Base-by-base conservation (phyloP, 1,140 invertebrate genomes). In the Apis florea region DNA sequence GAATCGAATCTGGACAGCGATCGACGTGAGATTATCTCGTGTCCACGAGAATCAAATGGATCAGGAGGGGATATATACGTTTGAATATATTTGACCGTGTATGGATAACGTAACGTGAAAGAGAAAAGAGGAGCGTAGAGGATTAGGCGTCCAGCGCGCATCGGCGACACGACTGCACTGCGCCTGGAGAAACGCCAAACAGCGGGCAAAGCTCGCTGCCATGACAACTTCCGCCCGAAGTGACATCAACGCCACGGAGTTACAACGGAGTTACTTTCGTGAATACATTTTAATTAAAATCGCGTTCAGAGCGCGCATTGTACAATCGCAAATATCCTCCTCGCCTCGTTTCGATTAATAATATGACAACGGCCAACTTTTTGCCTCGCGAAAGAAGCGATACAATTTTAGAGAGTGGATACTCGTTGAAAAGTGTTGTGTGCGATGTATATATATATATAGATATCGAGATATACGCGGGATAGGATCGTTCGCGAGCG, bases 161-260 rank as follows among this genome's bases (percentile, higher is more conserved):
- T 79, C 83, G 31, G 70, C 69, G 56, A 40, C 49, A 82, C 74
- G 85, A 78, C 85, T 76, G 83, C 86, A 84, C 59, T 84, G 85
- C 83, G 83, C 71, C 86, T 88, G 83, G 86, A 88, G 56, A 61
- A 64, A 19, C 83, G 86, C 85, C 85, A 87, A 82, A 79, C 71
- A n/a, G 71, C 31, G 74, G 73, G 64, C 78, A 31, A 82, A 79
- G 66, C 53, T 73, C 47, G 58, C 67, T 64, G 63, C 54, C 59
- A 66, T 66, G 70, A 87, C 61, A 70, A 79, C 71, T 79, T 86
- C 58, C 56, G 85, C 58, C 69, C 72, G 53, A 83, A 72, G 75
- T 49, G 66, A 66, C 69, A 87, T 82, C 66, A 54, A 79, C 31
- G 24, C 53, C 53, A 49, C 82, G 17, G 31, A 6, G n/a, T 69